phyloP scores from a whole-genome alignment of 1,140 invertebrate genomes.

The Homarus americanus region DNA sequence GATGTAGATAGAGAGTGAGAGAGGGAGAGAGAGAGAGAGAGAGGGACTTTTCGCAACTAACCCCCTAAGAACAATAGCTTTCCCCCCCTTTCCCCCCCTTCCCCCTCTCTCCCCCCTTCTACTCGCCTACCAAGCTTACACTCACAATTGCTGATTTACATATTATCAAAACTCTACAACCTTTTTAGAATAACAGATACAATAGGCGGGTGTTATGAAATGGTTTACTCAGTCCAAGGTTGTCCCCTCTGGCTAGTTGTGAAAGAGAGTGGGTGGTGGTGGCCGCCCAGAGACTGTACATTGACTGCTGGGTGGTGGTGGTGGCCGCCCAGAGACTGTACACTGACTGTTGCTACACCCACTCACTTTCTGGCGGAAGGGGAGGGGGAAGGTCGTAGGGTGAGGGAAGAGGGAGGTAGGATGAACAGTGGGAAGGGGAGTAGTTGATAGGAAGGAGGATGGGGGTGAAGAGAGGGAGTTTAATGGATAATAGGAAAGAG shows the following conservation, averaged over 20 bases:
- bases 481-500: too few species aligned
- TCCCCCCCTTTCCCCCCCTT: too few species aligned
- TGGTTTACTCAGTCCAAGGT: conserved; percentile 17
- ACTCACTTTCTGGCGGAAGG: neutral
- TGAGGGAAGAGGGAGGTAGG: neutral
- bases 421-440: neutral
- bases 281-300: conserved; percentile 10
- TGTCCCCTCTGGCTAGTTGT: conserved; percentile 21
- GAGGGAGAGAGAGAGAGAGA: too few species aligned
- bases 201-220: conserved; percentile 62
- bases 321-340: conserved; percentile 19
- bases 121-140: neutral
- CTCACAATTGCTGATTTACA: conserved; percentile 54
- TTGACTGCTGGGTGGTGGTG: neutral
- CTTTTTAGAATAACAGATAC: conserved; percentile 59
- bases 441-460: neutral
- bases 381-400: neutral
- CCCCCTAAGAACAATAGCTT: too few species aligned
- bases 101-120: too few species aligned
- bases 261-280: conserved; percentile 19
- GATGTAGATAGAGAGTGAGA: too few species aligned
- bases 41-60: too few species aligned
- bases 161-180: conserved; percentile 66
- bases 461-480: too few species aligned
- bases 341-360: conserved; percentile 8